A percentile compares a stretch with the other conserved stretches of the same genome.
phyloP scores from a whole-genome alignment of 2,888 invertebrate genomes.

The Aleiodes alternator region DNA sequence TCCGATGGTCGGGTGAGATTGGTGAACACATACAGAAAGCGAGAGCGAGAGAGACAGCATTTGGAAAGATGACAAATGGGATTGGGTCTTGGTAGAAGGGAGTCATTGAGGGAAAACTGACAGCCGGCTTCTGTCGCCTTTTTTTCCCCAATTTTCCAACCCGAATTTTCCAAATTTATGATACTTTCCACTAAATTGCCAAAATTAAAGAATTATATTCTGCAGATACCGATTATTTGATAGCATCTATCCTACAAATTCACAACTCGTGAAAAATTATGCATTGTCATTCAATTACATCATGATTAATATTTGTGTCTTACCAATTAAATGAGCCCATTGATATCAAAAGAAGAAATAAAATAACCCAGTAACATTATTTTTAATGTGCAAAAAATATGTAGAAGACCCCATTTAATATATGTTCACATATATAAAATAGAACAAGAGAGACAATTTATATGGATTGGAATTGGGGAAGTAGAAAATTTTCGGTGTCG shows the following conservation, averaged over 20 bases:
- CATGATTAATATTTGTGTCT: conserved; percentile 7
- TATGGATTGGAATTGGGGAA: conserved; percentile 6
- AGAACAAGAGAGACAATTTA: neutral
- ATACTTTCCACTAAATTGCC: neutral
- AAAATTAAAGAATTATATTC: no score
- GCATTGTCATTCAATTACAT: conserved; percentile 34
- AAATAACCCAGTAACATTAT: neutral
- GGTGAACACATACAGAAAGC: neutral
- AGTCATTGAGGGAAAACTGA: conserved; percentile 56
- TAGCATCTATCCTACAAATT: conserved; percentile 37
- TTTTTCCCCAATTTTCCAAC: conserved; percentile 28
- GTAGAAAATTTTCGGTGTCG: conserved; percentile 24
- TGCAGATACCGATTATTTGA: neutral
- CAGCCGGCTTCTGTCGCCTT: conserved; percentile 59
- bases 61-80: conserved; percentile 54
- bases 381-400: neutral
- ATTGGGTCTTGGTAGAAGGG: conserved; percentile 18
- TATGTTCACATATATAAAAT: conserved; percentile 9
- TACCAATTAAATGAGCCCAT: neutral
- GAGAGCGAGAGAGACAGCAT: neutral
- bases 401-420: conserved; percentile 12
- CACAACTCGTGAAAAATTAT: conserved; percentile 34
- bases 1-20: conserved; percentile 22
- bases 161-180: conserved; percentile 14
- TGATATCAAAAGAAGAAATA: neutral